These are phyloP conservation scores for Dipodomys ordii DNA, from an alignment of 2,113 vertebrate species.

Conservation along the genomic window DNA sequence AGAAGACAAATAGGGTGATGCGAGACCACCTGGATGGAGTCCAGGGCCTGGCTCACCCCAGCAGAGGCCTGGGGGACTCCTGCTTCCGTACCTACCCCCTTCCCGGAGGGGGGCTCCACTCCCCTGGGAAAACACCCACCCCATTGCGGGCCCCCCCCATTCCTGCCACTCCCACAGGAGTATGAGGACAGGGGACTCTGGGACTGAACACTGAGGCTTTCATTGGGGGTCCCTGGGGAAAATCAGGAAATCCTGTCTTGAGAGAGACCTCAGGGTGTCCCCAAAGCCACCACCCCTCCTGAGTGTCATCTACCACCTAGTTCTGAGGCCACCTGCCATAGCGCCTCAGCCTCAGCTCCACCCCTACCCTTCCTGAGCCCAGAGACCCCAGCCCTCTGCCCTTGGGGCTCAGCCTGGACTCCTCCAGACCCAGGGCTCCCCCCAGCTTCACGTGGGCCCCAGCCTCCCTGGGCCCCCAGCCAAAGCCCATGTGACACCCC, in stretches of 20 bases:
- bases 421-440: neutral
- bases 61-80: neutral
- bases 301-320: too few relatives aligned
- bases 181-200: too few relatives aligned
- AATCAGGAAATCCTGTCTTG: slow-evolving; percentile 12
- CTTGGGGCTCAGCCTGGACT: neutral
- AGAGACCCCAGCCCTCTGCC: neutral
- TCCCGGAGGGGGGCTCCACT: neutral
- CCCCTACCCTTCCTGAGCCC: neutral
- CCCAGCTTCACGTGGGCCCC: neutral
- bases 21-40: neutral
- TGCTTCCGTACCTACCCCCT: neutral
- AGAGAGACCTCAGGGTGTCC: neutral
- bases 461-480: neutral
- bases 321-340: too few relatives aligned
- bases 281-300: too few relatives aligned
- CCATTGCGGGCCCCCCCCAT: neutral
- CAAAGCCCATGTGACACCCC: neutral
- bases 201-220: neutral
- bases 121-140: neutral
- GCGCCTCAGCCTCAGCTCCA: too few relatives aligned
- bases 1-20: neutral
- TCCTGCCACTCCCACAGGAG: neutral
- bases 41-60: neutral
- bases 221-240: slow-evolving; percentile 6